Base-by-base conservation (phyloP, 2,888 invertebrate species). In the Meiosimyza decipiens region DNA sequence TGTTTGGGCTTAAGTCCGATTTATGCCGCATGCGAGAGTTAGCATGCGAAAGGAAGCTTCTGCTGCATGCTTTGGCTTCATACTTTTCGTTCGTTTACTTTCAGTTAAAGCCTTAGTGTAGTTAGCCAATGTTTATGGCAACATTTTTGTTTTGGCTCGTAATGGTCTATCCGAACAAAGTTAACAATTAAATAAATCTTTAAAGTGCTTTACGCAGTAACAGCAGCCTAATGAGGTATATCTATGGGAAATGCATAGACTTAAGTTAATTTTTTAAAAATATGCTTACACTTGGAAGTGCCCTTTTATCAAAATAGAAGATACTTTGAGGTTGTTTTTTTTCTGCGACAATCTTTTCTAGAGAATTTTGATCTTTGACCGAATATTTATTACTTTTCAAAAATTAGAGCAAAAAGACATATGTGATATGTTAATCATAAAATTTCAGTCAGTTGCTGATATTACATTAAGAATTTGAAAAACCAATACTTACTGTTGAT, bases 1-100 rank as follows among this genome's bases (percentile, higher is more conserved):
- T 13, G 16, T 15, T 13, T 62, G 47, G 50, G 28, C 18, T 62
- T 62, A 70, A 70, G 40, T 51, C 69, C 60, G 62, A 70, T 70
- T 70, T 70, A 70, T 70, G n/a, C n/a, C 22, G 13, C 51, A 6
- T 63, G 47, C 22, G 22, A 22, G 22, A 22, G 22, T 22, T 2
- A 22, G 22, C 22, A 28, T 66, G 40, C 55, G 16, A 66, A 66
- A 54, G 9, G 18, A 5, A 6, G 5, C 18, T 18, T 22, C 12
- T 18, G 57, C 15, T 28, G 22, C 11, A 6, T 13, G 16, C 13
- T 12, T 57, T 13, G 13, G 7, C 18, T 18, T 57, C 57, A 6
- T 57, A 11, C 18, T 57, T 7, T 57, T 12, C 16, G 57, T 13
- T 62, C 33, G 60, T 12, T 40, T 47, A 5, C 11, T 62, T 15